Conservation (phyloP, 2,797 vertebrate species). For the Numenius phaeopus region DNA sequence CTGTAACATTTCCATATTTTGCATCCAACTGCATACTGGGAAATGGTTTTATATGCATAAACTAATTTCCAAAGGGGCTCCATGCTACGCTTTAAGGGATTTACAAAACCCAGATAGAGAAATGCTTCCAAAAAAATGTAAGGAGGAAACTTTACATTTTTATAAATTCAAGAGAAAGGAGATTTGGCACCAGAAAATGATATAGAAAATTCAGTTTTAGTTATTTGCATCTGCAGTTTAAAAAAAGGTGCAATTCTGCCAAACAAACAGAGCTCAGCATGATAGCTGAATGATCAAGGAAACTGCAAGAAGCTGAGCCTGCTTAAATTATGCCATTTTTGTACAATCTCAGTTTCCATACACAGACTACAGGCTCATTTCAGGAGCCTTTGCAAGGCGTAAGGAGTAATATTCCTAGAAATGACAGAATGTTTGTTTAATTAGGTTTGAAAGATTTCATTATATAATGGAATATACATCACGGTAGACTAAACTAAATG, state of each 20-base stretch:
- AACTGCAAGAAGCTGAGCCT: background rate
- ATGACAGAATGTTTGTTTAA: background rate
- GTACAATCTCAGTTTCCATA: background rate
- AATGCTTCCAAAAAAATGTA: accelerated
- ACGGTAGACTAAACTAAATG: background rate
- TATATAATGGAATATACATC: background rate
- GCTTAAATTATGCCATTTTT: background rate
- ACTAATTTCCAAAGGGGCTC: background rate
- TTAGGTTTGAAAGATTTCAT: background rate
- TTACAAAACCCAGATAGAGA: background rate
- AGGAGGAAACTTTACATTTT: background rate
- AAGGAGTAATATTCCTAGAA: background rate
- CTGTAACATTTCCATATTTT: background rate
- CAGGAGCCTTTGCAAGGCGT: background rate
- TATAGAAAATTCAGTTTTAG: background rate
- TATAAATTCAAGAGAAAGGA: background rate
- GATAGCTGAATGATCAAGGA: background rate
- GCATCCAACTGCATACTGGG: background rate
- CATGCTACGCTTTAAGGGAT: background rate
- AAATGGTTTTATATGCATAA: background rate
- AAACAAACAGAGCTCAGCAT: background rate
- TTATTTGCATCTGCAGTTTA: background rate
- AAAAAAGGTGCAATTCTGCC: background rate
- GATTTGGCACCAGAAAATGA: background rate
- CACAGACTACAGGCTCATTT: background rate